phyloP scores from a whole-genome alignment of 2,888 invertebrate species.

The Drymonia ruficornis region DNA sequence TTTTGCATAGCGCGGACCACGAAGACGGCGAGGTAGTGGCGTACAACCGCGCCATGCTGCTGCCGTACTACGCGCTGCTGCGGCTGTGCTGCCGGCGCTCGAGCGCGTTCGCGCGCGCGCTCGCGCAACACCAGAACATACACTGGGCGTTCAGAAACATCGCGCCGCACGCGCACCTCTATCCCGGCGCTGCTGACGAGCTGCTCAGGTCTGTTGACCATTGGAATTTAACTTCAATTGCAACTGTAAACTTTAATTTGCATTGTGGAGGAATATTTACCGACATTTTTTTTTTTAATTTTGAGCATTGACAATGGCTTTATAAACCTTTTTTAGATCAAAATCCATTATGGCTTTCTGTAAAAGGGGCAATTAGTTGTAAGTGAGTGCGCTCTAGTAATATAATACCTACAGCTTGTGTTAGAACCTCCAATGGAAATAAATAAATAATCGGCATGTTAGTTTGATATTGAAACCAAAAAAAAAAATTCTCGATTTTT shows the following conservation, averaged over 20 bases:
- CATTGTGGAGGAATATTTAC: no score
- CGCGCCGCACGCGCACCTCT: conserved; percentile 97
- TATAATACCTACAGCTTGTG: no score
- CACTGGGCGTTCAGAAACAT: conserved; percentile 99
- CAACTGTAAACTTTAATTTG: neutral
- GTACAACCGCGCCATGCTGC: conserved; percentile 97
- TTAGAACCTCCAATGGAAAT: no score
- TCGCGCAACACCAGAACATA: conserved; percentile 97
- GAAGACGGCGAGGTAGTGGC: conserved; percentile 98
- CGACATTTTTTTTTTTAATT: no score
- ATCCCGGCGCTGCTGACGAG: conserved; percentile 96
- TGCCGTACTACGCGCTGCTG: conserved; percentile 95
- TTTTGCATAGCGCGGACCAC: conserved; percentile 92
- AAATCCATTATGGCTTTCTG: no score
- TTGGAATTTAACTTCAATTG: neutral
- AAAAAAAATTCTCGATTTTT: no score
- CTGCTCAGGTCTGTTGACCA: conserved; percentile 87
- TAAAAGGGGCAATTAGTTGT: no score
- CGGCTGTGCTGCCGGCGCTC: conserved; percentile 96
- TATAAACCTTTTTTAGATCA: no score
- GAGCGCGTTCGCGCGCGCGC: conserved; percentile 91
- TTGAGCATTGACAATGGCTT: no score
- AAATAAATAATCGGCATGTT: no score
- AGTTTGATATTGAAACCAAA: no score
- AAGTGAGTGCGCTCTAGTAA: no score